Conservation (phyloP, 2,113 vertebrate species). For the Puntigrus tetrazona region DNA sequence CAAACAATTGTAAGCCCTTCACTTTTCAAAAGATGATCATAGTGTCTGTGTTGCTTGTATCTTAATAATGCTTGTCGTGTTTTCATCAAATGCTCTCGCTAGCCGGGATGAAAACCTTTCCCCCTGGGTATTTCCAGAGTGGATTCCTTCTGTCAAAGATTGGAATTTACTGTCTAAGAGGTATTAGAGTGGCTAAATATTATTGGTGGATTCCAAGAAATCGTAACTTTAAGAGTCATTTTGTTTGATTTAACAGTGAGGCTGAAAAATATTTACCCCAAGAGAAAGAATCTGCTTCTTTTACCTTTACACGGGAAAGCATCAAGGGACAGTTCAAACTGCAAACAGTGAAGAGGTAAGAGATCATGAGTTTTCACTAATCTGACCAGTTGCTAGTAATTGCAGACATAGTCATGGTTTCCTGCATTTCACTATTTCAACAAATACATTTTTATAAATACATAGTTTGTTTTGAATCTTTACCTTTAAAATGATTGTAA, state of each 20-base stretch:
- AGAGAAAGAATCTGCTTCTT: slow-evolving; percentile 81
- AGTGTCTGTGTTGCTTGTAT: neutral
- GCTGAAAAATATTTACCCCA: slow-evolving; percentile 82
- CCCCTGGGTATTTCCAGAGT: slow-evolving; percentile 87
- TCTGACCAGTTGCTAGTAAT: neutral
- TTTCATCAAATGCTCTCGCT: slow-evolving; percentile 35
- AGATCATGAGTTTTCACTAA: neutral
- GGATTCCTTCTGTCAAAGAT: slow-evolving; percentile 79
- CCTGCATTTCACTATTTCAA: too few species aligned
- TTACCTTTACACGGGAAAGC: slow-evolving; percentile 84
- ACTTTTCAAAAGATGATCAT: neutral
- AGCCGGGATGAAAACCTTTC: slow-evolving; percentile 83
- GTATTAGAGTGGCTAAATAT: slow-evolving; percentile 61
- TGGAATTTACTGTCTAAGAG: slow-evolving; percentile 82
- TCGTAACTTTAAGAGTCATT: neutral
- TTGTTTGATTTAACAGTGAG: slow-evolving; percentile 72
- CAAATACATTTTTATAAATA: too few species aligned
- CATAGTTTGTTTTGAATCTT: too few species aligned
- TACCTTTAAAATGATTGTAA: too few species aligned
- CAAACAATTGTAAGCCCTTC: slow-evolving; percentile 81
- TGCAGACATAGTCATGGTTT: too few species aligned
- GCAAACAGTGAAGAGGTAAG: slow-evolving; percentile 82
- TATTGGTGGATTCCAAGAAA: neutral
- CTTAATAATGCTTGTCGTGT: neutral
- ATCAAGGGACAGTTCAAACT: slow-evolving; percentile 70